phyloP scores from a whole-genome alignment of 2,797 vertebrate species.

The Rhinogobio ventralis region DNA sequence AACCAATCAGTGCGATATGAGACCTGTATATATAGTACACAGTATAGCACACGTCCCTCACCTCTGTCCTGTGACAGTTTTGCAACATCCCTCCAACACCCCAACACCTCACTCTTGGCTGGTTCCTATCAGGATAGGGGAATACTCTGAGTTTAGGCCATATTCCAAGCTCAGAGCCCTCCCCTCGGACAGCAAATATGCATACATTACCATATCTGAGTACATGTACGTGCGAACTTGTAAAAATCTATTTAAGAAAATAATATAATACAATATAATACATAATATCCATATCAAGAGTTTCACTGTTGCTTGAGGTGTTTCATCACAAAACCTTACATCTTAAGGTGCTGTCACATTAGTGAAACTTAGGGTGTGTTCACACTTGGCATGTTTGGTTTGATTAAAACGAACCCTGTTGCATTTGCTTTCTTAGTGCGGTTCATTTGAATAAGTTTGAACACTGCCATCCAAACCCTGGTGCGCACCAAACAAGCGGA shows the following conservation, averaged over 20 bases:
- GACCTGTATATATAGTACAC: neutral
- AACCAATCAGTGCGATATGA: neutral
- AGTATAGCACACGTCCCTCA: neutral
- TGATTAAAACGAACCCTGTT: no score
- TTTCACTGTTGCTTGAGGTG: no score
- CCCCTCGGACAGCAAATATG: neutral
- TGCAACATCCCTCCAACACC: neutral
- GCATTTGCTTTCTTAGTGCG: no score
- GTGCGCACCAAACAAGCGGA: no score
- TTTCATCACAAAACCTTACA: neutral
- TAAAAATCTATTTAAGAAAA: neutral
- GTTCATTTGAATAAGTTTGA: no score
- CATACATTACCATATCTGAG: neutral
- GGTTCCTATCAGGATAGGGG: neutral
- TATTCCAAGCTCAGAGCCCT: neutral
- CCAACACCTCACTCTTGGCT: neutral
- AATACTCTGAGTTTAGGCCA: neutral
- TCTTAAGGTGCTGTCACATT: neutral
- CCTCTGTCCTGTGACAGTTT: neutral
- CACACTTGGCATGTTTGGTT: no score
- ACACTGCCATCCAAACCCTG: no score
- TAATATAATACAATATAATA: no score
- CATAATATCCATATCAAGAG: neutral
- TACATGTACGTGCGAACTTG: neutral
- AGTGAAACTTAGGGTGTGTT: no score